Evolutionary conservation across 1,140 invertebrate genomes (phyloP), one percentile per base, ranked within the genome.

Genomic region (Anoplophora glabripennis): DNA sequence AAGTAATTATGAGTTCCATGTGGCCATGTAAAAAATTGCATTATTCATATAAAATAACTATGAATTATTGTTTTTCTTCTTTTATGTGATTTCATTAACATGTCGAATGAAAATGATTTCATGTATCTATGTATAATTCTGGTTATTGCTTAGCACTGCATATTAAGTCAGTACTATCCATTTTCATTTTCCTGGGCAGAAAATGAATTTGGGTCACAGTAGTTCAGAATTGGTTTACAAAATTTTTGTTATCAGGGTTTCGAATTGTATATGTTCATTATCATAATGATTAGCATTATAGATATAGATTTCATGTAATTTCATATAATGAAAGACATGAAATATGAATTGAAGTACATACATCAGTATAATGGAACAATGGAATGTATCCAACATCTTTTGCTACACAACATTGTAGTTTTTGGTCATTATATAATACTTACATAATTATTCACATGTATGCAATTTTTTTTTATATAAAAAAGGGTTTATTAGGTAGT

Each of bases 51-150:
- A 51, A 35, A 65, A 66, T 67, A 70, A 71, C 70, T 62, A 68
- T 64, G 63, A 73, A 70, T 73, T 72, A 71, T 71, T 63, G 18
- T 36, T 69, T 67, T 65, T 53, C 54, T 54, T 54, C 41, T 70
- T 72, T 67, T 67, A 72, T 72, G 68, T 72, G 67, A 72, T 69
- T 67, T 72, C 69, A 71, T 72, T 62, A 64, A 64, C 64, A 73
- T 72, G 64, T 65, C 57, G 17, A 44, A 53, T 65, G 69, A 66
- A 69, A 71, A 71, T 72, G 65, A 72, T 74, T 63, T 72, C 68
- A 72, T 70, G 62, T 70, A 69, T 64, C 28, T 65, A 46, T 53
- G 57, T 58, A 61, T 73, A 70, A 71, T 70, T 71, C 67, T 73
- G 55, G 69, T 71, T 70, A 70, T 72, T 68, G 68, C 67, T 72